These are phyloP conservation scores for Argynnis bischoffii DNA, from an alignment of 2,888 invertebrate genomes.

Conservation along the genomic window DNA sequence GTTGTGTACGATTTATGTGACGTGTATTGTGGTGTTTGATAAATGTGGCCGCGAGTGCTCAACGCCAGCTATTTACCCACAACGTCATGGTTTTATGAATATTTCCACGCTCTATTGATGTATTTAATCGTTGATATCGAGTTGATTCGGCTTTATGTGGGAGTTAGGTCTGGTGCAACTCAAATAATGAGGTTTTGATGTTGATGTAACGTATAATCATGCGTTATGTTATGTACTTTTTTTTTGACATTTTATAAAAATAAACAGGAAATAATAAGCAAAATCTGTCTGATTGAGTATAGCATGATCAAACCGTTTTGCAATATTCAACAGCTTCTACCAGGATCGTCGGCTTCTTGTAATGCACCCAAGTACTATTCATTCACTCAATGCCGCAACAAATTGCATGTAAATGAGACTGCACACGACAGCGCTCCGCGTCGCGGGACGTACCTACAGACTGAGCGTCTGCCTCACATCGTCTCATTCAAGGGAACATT, in stretches of 20 bases:
- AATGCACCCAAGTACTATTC: conserved; percentile 9
- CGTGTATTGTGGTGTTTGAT: conserved; percentile 33
- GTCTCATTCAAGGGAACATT: not conserved
- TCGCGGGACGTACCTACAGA: conserved; percentile 10
- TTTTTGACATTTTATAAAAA: no score
- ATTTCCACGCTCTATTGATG: conserved; percentile 32
- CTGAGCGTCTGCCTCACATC: not conserved
- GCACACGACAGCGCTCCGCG: conserved; percentile 1
- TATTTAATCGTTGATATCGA: conserved; percentile 30
- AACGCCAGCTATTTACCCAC: conserved; percentile 15
- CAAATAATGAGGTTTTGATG: no score
- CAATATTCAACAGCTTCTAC: not conserved
- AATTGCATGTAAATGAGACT: conserved; percentile 33
- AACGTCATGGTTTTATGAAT: conserved; percentile 30
- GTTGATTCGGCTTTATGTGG: conserved; percentile 1
- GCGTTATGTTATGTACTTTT: no score
- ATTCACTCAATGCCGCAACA: conserved; percentile 24
- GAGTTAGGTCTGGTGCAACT: not conserved
- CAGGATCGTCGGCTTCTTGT: conserved; percentile 2
- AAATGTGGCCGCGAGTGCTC: conserved; percentile 24
- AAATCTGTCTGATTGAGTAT: not conserved
- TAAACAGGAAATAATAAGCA: no score
- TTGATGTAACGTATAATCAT: no score
- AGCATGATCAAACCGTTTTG: not conserved
- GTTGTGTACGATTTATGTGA: conserved; percentile 41